phyloP scores from a whole-genome alignment of 2,113 vertebrate species.

The Mionectes macconnelli region DNA sequence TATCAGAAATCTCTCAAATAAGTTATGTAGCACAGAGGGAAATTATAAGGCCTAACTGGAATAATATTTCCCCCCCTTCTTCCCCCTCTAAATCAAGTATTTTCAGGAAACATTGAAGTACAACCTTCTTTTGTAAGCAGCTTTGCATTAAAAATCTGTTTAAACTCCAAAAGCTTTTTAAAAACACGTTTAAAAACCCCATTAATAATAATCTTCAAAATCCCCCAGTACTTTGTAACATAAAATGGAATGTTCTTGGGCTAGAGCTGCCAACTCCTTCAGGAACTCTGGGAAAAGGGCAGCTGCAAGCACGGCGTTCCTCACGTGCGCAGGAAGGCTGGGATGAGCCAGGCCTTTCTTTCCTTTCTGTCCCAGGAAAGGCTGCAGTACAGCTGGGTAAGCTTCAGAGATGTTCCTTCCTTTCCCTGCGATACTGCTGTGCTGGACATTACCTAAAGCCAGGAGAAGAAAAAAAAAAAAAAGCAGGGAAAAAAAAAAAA shows the following conservation, averaged over 20 bases:
- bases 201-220: constrained; percentile 73
- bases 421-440: constrained; percentile 42
- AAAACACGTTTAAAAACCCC: background rate
- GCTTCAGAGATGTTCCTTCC: constrained; percentile 60
- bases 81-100: constrained; percentile 73
- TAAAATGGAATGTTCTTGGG: constrained; percentile 94
- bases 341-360: constrained; percentile 76
- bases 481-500: background rate
- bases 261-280: constrained; percentile 93
- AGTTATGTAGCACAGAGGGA: background rate
- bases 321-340: constrained; percentile 75
- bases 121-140: constrained; percentile 67
- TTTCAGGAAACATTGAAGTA: constrained; percentile 73
- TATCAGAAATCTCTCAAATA: background rate
- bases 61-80: constrained; percentile 9
- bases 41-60: constrained; percentile 22
- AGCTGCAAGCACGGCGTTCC: constrained; percentile 86
- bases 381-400: constrained; percentile 68
- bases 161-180: constrained; percentile 34
- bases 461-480: background rate
- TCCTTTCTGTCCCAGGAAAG: constrained; percentile 69
- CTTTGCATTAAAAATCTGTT: constrained; percentile 61
- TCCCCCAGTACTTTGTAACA: constrained; percentile 84
- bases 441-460: constrained; percentile 77
- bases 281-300: constrained; percentile 95